Evolutionary conservation across 1,140 invertebrate species (phyloP).

Genomic region (Aradophagus sp.): DNA sequence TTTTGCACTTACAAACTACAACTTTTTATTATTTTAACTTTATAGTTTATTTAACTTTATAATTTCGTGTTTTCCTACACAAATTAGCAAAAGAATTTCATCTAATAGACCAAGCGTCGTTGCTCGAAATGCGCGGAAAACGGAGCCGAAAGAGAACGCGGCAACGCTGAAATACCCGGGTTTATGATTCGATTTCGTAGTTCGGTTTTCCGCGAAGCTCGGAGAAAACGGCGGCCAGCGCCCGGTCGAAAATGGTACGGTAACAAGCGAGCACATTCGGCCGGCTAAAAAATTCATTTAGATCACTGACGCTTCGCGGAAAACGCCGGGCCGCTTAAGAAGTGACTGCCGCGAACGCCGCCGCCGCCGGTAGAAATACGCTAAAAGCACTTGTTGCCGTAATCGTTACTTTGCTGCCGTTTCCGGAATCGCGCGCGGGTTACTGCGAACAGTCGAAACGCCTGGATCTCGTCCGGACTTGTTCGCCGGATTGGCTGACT

Average conservation of each 20-base stretch:
- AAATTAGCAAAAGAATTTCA: too few species aligned
- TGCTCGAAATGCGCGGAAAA: too few species aligned
- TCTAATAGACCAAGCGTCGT: too few species aligned
- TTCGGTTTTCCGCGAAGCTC: constrained; percentile 17
- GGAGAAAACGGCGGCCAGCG: neutral
- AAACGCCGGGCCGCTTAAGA: constrained; percentile 42
- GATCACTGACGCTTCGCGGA: constrained; percentile 27
- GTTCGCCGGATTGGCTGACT: constrained; percentile 2
- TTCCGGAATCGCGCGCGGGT: constrained; percentile 20
- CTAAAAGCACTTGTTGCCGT: constrained; percentile 52
- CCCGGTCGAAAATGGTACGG: neutral
- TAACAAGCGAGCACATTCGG: neutral
- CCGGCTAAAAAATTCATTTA: constrained; percentile 50
- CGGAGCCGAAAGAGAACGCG: constrained; percentile 4
- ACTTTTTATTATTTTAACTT: too few species aligned
- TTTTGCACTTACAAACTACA: too few species aligned
- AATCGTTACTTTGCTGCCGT: constrained; percentile 38
- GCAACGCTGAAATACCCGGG: constrained; percentile 17
- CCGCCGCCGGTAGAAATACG: constrained; percentile 36
- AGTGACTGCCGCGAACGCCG: constrained; percentile 36
- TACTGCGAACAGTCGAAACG: constrained; percentile 24
- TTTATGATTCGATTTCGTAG: constrained; percentile 18
- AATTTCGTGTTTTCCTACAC: too few species aligned
- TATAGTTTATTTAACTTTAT: too few species aligned
- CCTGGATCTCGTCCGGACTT: constrained; percentile 11